These are phyloP conservation scores for Lepus timidus DNA, from an alignment of 2,113 vertebrate genomes.

Conservation along the genomic window DNA sequence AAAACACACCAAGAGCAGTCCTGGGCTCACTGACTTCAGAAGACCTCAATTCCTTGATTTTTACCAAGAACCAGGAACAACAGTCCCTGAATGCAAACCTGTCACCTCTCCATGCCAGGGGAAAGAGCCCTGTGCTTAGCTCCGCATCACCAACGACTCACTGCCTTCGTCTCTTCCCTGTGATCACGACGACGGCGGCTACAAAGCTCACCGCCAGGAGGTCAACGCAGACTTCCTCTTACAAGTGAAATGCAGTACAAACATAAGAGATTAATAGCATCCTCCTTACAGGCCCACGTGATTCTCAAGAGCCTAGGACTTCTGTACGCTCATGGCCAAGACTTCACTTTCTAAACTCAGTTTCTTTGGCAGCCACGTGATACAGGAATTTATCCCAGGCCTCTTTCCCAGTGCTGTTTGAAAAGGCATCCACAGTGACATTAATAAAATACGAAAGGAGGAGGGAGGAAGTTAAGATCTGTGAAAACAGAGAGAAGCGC, in stretches of 20 bases:
- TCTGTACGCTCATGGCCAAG: slow-evolving; percentile 35
- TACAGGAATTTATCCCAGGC: neutral
- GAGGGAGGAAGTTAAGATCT: too few relatives aligned
- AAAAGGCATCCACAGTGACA: too few relatives aligned
- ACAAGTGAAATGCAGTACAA: slow-evolving; percentile 7
- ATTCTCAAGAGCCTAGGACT: slow-evolving; percentile 9
- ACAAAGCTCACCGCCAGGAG: neutral
- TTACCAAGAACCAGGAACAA: slow-evolving; percentile 26
- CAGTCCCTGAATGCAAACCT: neutral
- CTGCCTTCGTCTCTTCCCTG: neutral
- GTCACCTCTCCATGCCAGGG: neutral
- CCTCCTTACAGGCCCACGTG: neutral
- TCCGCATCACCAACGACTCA: neutral
- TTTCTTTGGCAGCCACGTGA: slow-evolving; percentile 42
- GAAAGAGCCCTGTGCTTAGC: neutral
- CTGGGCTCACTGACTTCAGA: slow-evolving; percentile 11
- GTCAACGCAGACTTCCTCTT: neutral
- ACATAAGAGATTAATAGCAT: neutral
- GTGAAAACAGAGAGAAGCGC: too few relatives aligned
- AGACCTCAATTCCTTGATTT: neutral
- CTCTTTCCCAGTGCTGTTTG: too few relatives aligned
- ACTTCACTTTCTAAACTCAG: slow-evolving; percentile 41
- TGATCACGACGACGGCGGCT: neutral
- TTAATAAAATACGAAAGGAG: too few relatives aligned
- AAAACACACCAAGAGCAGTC: neutral